Conservation (phyloP, 2,888 invertebrate genomes). For the Dynastes hyllus region DNA sequence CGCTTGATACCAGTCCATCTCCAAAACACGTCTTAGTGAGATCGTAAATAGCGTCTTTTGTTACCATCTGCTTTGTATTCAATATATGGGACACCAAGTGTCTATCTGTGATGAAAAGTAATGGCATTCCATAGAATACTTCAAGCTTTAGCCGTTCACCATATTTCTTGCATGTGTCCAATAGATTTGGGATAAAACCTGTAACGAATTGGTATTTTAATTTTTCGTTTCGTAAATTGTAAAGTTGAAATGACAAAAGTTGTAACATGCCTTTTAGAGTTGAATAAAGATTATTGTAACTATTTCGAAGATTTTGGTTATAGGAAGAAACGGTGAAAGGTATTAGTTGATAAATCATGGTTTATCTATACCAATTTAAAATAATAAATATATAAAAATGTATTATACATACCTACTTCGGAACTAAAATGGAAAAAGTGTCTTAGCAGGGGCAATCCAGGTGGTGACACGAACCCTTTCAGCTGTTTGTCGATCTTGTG, state of each 20-base stretch:
- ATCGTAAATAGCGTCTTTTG: constrained; percentile 59
- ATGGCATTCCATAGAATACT: constrained; percentile 5
- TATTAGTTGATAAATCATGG: too few species aligned
- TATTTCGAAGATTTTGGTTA: too few species aligned
- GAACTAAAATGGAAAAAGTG: constrained; percentile 22
- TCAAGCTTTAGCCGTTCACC: constrained; percentile 3
- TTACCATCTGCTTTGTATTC: constrained; percentile 58
- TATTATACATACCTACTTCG: background rate
- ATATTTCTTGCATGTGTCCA: constrained; percentile 1
- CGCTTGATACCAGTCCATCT: constrained; percentile 60
- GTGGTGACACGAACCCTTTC: constrained; percentile 8
- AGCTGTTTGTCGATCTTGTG: background rate
- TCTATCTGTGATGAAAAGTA: constrained; percentile 7
- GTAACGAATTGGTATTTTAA: background rate
- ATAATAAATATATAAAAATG: too few species aligned
- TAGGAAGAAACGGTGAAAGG: too few species aligned
- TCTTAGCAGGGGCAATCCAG: constrained; percentile 12
- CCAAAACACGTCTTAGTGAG: constrained; percentile 60
- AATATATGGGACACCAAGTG: constrained; percentile 47
- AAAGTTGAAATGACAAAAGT: background rate
- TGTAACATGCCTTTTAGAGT: too few species aligned
- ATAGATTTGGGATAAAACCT: background rate
- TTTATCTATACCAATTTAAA: too few species aligned
- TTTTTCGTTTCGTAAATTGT: too few species aligned
- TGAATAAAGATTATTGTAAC: too few species aligned